These are phyloP conservation scores for Corydoras sp. DNA, from an alignment of 2,113 vertebrate genomes.

Conservation along the genomic window DNA sequence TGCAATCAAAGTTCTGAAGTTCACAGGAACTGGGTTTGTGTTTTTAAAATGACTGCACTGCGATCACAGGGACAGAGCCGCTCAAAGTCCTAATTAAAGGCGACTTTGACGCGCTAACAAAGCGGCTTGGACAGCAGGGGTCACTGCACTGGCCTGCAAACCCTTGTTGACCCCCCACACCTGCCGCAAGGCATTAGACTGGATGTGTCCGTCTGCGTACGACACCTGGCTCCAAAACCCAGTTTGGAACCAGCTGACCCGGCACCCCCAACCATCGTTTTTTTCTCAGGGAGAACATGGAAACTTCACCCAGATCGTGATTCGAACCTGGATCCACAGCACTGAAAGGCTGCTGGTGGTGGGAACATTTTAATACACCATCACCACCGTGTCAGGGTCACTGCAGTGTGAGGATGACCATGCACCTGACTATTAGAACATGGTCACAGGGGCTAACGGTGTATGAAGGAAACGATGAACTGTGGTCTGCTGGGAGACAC, in stretches of 20 bases:
- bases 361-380: too few species aligned
- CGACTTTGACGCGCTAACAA: constrained; percentile 55
- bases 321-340: too few species aligned
- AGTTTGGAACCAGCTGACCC: neutral
- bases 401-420: too few species aligned
- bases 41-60: constrained; percentile 45
- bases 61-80: constrained; percentile 43
- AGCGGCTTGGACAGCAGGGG: constrained; percentile 54
- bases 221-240: constrained; percentile 26
- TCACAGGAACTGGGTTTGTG: constrained; percentile 49
- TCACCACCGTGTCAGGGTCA: too few species aligned
- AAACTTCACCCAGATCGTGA: too few species aligned
- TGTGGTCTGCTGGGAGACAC: too few species aligned
- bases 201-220: constrained; percentile 36
- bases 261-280: too few species aligned
- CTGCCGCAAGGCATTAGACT: constrained; percentile 59
- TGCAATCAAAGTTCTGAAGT: constrained; percentile 48
- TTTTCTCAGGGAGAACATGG: too few species aligned
- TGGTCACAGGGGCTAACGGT: too few species aligned
- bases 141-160: constrained; percentile 56
- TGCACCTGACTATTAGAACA: too few species aligned
- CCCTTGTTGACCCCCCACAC: constrained; percentile 62
- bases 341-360: too few species aligned
- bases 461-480: too few species aligned
- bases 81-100: constrained; percentile 58